Base-by-base conservation (phyloP, 2,113 vertebrate genomes). In the Rhineura floridana region DNA sequence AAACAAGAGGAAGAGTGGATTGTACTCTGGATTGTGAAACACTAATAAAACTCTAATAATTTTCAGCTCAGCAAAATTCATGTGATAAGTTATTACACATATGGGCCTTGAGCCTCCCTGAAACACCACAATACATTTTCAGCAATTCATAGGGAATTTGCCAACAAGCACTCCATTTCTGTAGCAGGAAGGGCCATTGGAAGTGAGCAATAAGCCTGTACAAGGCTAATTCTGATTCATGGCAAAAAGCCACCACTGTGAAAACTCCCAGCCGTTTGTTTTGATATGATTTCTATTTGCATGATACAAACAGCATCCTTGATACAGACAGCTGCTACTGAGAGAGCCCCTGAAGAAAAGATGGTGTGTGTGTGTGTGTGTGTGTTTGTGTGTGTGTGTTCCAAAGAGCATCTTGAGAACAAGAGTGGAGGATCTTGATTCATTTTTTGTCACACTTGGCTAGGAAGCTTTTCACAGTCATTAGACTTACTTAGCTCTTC, bases 401-500 rank as follows among this genome's bases (percentile, higher is more conserved):
- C 36, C 67, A 13, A 90, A 39, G 86, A 23, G 4, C 6, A 63
- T 2, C 80, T 90, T 78, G 84, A 48, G 25, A 48, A 81, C 11
- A 17, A 81, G 8, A 2, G 19, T 36, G 62, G 33, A 25, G 2
- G 0, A 6, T 6, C 87, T 59, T 46, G 44, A 52, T 55, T 67
- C 21, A 5, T 87, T n/a, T 46, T 87, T 59, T 46, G 8, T 84
- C 59, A 87, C 55, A 81, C 46, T 21, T 2, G 48, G 12, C 76
- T 67, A 52, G 81, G 81, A 84, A 46, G 0, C 4, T 2, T 36
- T 46, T 1, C 65, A 82, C 75, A 90, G 87, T 82, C 33, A 84
- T 86, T 84, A 87, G 8, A 10, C 50, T 87, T 89, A 33, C 73
- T 65, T 62, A 9, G 81, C 33, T 70, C 70, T 39, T 82, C 81